phyloP scores from a whole-genome alignment of 2,888 invertebrate species.

The Sthenelais limicola region DNA sequence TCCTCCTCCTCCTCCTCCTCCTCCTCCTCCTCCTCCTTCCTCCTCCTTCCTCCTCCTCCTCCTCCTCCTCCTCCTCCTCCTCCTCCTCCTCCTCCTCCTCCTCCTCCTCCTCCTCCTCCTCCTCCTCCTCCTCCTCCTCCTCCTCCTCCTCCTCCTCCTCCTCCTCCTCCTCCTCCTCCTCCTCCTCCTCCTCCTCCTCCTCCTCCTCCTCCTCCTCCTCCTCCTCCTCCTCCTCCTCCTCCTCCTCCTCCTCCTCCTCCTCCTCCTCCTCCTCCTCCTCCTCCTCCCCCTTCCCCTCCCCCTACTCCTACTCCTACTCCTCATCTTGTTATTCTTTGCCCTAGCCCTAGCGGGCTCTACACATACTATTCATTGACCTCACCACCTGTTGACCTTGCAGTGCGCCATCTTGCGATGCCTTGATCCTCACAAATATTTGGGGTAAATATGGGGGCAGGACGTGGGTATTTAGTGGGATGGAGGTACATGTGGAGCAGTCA shows the following conservation, averaged over 20 bases:
- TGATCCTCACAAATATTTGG: conserved; percentile 38
- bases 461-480: conserved; percentile 30
- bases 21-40: background rate
- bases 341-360: background rate
- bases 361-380: background rate
- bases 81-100: background rate
- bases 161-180: conserved; percentile 2
- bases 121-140: background rate
- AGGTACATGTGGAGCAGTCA: conserved; percentile 37
- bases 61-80: conserved; percentile 6
- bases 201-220: background rate
- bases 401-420: background rate
- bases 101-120: background rate
- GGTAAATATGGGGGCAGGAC: conserved; percentile 34
- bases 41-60: background rate
- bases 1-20: background rate
- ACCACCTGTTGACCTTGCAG: conserved; percentile 31
- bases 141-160: background rate
- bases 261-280: background rate
- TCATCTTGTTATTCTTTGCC: background rate
- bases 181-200: background rate
- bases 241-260: background rate
- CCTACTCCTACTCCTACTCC: background rate
- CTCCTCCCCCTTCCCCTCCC: background rate
- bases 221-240: background rate